These are phyloP conservation scores for Hippopotamyrus pictus DNA, from an alignment of 2,797 vertebrate species.

Conservation along the genomic window DNA sequence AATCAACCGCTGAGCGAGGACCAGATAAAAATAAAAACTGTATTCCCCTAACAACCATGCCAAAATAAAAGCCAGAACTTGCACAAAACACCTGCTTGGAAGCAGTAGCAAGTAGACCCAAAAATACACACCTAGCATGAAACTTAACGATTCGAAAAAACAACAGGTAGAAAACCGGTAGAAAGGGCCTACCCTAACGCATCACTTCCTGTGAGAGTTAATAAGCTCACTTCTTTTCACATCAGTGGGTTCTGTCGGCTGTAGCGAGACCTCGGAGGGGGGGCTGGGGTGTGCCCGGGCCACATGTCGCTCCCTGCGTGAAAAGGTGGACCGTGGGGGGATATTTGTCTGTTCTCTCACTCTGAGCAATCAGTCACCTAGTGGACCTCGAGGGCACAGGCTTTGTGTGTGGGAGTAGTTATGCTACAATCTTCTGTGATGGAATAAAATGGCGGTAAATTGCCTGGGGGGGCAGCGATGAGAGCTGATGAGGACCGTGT, in stretches of 20 bases:
- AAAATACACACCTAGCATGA: neutral
- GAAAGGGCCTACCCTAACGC: neutral
- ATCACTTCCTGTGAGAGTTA: neutral
- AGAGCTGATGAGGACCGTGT: neutral
- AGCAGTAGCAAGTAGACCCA: neutral
- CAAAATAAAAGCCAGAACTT: neutral
- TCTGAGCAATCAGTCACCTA: neutral
- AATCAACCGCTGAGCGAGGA: neutral
- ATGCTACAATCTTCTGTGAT: neutral
- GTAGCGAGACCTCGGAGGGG: neutral
- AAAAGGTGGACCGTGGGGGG: too few relatives aligned
- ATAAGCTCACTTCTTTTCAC: neutral
- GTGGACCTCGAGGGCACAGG: neutral
- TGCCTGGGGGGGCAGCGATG: neutral
- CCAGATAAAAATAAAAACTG: neutral
- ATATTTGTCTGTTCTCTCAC: neutral
- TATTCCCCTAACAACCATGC: neutral
- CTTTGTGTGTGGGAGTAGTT: neutral
- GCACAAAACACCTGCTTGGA: neutral
- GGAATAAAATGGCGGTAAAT: neutral
- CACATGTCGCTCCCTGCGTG: neutral
- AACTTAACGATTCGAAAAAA: neutral
- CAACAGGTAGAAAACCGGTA: neutral
- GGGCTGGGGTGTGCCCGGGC: neutral
- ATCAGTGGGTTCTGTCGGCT: neutral